Evolutionary conservation across 1,140 invertebrate species (phyloP).

Genomic region (Meloidogyne chitwoodi): DNA sequence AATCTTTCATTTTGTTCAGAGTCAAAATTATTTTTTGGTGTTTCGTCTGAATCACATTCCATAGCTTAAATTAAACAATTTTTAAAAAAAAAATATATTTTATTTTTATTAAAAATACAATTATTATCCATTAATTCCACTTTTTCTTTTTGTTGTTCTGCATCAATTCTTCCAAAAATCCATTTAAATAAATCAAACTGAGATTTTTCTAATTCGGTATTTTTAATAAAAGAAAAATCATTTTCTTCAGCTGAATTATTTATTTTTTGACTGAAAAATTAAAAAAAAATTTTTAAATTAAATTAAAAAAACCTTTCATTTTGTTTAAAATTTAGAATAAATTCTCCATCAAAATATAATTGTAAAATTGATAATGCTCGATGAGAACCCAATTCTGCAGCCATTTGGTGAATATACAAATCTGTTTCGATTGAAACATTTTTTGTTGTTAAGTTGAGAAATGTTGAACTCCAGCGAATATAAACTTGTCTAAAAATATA

Average conservation of each 20-base stretch:
- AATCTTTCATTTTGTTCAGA: not conserved
- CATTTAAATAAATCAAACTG: slow-evolving; percentile 8
- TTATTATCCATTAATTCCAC: not conserved
- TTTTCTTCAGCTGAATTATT: not conserved
- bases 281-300: not conserved
- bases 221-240: not conserved
- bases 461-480: slow-evolving; percentile 21
- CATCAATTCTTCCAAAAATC: slow-evolving; percentile 6
- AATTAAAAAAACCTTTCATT: not conserved
- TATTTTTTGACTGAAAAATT: not conserved
- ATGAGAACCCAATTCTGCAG: slow-evolving; percentile 28
- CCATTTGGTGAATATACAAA: slow-evolving; percentile 27
- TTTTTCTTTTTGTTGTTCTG: not conserved
- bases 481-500: slow-evolving; percentile 25
- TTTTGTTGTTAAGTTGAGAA: not conserved
- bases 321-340: not conserved
- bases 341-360: slow-evolving; percentile 15
- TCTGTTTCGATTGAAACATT: not conserved
- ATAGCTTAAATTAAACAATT: no score
- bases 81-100: not conserved
- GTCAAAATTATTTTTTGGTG: not conserved
- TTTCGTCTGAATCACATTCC: not conserved
- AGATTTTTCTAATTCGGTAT: not conserved
- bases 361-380: slow-evolving; percentile 27
- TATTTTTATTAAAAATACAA: not conserved